phyloP scores from a whole-genome alignment of 2,888 invertebrate genomes.

The Zeuzera pyrina region DNA sequence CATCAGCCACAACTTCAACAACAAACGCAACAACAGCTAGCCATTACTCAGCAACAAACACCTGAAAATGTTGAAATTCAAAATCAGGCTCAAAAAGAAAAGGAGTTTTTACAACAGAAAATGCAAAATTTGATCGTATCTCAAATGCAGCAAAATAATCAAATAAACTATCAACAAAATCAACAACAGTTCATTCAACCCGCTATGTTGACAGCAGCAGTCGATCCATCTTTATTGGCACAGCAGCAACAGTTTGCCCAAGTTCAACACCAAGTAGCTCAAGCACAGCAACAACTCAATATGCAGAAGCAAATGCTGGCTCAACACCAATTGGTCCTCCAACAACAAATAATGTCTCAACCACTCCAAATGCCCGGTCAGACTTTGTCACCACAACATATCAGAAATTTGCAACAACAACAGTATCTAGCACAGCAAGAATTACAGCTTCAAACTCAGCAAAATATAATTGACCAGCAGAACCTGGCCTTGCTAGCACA shows the following conservation, averaged over 20 bases:
- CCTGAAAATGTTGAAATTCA: constrained; percentile 25
- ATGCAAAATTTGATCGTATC: constrained; percentile 44
- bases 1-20: constrained; percentile 34
- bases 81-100: constrained; percentile 23
- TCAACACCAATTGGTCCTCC: constrained; percentile 62
- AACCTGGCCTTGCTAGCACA: constrained; percentile 65
- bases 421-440: constrained; percentile 69
- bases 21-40: constrained; percentile 22
- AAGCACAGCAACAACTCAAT: constrained; percentile 61
- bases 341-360: constrained; percentile 61
- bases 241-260: constrained; percentile 63
- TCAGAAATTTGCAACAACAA: constrained; percentile 59
- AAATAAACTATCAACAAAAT: constrained; percentile 42
- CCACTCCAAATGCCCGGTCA: constrained; percentile 60
- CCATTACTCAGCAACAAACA: constrained; percentile 17
- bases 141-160: constrained; percentile 41
- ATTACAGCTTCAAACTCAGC: constrained; percentile 64
- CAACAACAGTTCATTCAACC: constrained; percentile 44
- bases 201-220: constrained; percentile 32
- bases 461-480: constrained; percentile 72
- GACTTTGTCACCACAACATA: constrained; percentile 58
- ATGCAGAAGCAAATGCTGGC: constrained; percentile 63
- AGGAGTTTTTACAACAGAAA: constrained; percentile 42
- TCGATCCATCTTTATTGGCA: constrained; percentile 48
- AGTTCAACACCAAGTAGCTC: constrained; percentile 57